Base-by-base conservation (phyloP, 2,888 invertebrate species). In the Apantesis nais region DNA sequence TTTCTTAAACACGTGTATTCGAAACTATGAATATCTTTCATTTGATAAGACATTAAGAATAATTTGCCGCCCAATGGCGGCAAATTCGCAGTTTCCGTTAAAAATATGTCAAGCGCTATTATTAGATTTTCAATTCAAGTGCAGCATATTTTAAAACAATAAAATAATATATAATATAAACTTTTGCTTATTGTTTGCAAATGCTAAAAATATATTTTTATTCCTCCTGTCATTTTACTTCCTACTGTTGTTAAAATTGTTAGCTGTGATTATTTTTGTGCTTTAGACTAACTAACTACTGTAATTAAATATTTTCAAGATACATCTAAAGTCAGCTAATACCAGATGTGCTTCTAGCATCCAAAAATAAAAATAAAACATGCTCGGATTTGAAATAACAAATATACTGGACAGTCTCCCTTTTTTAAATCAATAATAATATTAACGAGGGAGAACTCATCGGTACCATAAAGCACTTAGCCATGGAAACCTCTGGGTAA, bases 401-500 rank as follows among this genome's bases (percentile, higher is more conserved):
- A 55, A 1, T 11, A n/a, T 66, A 66, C 52, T n/a, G 55, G 19
- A 29, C 5, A 29, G 29, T 58, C 25, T 66, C n/a, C 37, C 52
- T 52, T 52, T 25, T 31, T 34, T 31, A 22, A 22, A 52, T 65
- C 44, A 48, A 55, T 66, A 39, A 39, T 29, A 55, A 58, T 44
- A 58, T 41, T 66, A 66, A 55, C 34, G 39, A 19, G 22, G 31
- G 39, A 66, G 41, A 69, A 48, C 29, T 64, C 34, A 62, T 62
- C 41, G 31, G 22, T 52, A 22, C 39, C 52, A 62, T n/a, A 52
- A 70, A 66, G 48, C 39, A 62, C 61, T 70, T 62, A 65, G 65
- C 41, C 22, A 41, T 48, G 8, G 37, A 70, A 66, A 67, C 71
- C 60, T 61, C 58, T 63, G 19, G 37, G 37, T 48, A 67, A 63